These are phyloP conservation scores for Anguilla pacifica DNA, from an alignment of 2,797 vertebrate species.

Conservation along the genomic window DNA sequence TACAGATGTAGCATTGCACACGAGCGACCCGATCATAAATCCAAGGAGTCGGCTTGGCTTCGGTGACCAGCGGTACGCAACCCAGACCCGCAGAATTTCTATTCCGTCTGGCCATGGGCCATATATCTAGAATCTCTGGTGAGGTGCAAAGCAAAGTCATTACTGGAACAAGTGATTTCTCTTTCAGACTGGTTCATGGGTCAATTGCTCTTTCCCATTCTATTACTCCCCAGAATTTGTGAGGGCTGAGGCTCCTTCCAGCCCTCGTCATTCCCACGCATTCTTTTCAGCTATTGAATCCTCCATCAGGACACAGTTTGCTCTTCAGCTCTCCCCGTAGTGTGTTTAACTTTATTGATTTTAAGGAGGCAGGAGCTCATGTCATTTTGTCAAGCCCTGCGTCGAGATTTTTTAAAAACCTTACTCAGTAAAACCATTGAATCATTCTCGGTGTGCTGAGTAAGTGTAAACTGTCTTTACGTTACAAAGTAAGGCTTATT, in stretches of 20 bases:
- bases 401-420: slow-evolving; percentile 70
- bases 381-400: slow-evolving; percentile 59
- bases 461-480: slow-evolving; percentile 68
- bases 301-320: slow-evolving; percentile 60
- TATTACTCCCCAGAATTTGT: slow-evolving; percentile 66
- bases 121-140: slow-evolving; percentile 50
- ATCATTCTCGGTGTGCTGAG: slow-evolving; percentile 63
- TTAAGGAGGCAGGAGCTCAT: slow-evolving; percentile 66
- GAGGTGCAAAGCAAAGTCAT: slow-evolving; percentile 62
- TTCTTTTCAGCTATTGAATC: slow-evolving; percentile 62
- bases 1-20: neutral
- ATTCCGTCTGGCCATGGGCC: slow-evolving; percentile 41
- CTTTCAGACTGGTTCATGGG: slow-evolving; percentile 71
- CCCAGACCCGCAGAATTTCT: slow-evolving; percentile 26
- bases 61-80: slow-evolving; percentile 45
- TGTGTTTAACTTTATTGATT: slow-evolving; percentile 76
- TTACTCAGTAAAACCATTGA: slow-evolving; percentile 52
- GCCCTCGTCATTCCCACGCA: slow-evolving; percentile 66
- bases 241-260: slow-evolving; percentile 62
- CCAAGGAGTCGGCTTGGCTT: slow-evolving; percentile 39
- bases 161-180: slow-evolving; percentile 68
- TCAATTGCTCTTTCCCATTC: slow-evolving; percentile 70
- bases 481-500: slow-evolving; percentile 52
- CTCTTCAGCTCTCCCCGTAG: slow-evolving; percentile 66
- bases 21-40: neutral